Evolutionary conservation across 2,113 vertebrate genomes (phyloP).

Genomic region (Syrrhaptes paradoxus): DNA sequence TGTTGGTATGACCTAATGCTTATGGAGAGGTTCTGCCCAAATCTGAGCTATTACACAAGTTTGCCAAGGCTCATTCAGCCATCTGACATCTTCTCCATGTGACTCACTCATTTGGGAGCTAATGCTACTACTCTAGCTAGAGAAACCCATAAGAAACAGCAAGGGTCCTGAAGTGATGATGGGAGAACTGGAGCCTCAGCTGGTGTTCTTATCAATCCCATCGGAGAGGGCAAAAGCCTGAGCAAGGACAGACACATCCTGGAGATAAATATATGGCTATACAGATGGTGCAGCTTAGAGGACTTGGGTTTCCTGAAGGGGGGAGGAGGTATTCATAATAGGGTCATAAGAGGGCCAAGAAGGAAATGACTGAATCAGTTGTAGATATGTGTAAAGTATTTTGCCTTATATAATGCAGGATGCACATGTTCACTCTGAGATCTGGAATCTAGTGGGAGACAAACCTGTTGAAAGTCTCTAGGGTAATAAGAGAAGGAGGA

Average conservation of each 20-base stretch:
- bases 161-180: not conserved
- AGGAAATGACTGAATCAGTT: constrained; percentile 54
- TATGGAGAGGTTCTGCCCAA: not conserved
- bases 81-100: not conserved
- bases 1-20: not conserved
- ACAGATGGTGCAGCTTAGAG: constrained; percentile 51
- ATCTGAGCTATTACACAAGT: not conserved
- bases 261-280: constrained; percentile 46
- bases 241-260: constrained; percentile 59
- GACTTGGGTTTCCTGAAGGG: constrained; percentile 48
- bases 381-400: constrained; percentile 2
- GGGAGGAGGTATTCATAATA: constrained; percentile 19
- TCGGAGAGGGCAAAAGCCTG: not conserved
- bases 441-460: constrained; percentile 41
- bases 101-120: not conserved
- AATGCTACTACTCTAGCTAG: not conserved
- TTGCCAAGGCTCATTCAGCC: not conserved
- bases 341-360: constrained; percentile 46
- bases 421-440: constrained; percentile 51
- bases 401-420: constrained; percentile 45
- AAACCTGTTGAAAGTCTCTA: constrained; percentile 1
- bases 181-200: not conserved
- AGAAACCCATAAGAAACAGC: not conserved
- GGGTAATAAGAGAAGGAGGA: constrained; percentile 21
- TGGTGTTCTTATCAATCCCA: constrained; percentile 38